Evolutionary conservation across 2,113 vertebrate genomes (phyloP).

Genomic region (Malurus alboscapulatus): DNA sequence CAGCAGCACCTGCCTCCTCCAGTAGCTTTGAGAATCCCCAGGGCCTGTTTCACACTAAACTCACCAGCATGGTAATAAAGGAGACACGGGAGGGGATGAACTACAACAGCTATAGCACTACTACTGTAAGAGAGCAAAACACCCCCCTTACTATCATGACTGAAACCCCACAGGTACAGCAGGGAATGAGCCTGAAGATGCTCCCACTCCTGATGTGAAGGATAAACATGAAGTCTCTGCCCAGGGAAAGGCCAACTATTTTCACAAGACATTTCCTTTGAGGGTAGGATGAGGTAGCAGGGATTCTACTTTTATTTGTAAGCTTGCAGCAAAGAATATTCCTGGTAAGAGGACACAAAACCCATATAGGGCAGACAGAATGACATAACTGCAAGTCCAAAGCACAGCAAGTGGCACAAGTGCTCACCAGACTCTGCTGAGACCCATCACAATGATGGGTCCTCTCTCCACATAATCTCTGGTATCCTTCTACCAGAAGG

Average conservation of each 20-base stretch:
- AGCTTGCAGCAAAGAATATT: neutral
- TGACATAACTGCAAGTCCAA: neutral
- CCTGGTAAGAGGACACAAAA: neutral
- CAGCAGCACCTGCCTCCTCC: neutral
- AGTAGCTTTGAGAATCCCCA: neutral
- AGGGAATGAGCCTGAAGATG: neutral
- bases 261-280: neutral
- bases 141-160: neutral
- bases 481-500: neutral
- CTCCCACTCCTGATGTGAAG: neutral
- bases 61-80: rapidly evolving
- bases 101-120: neutral
- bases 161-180: neutral
- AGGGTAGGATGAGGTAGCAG: neutral
- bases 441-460: neutral
- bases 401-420: neutral
- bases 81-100: neutral
- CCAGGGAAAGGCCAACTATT: neutral
- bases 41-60: neutral
- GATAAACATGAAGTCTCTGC: neutral
- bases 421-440: neutral
- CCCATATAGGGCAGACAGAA: neutral
- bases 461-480: neutral
- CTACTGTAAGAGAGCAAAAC: neutral
- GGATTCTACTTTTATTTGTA: neutral